Evolutionary conservation across 2,888 invertebrate species (phyloP).

Genomic region (Meta bourneti): DNA sequence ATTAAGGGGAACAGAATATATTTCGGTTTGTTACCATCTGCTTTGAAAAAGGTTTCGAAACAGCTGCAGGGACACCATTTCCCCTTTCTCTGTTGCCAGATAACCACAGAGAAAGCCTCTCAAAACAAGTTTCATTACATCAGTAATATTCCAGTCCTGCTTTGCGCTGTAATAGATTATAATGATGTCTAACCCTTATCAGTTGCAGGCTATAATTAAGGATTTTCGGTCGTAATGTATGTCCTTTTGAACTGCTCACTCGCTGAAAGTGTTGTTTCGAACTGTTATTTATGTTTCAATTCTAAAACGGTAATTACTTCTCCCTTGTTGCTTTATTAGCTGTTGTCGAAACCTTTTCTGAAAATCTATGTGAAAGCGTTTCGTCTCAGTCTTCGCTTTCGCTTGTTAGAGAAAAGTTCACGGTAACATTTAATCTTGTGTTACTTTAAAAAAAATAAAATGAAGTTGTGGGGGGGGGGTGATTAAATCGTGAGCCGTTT

Average conservation of each 20-base stretch:
- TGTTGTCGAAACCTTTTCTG: constrained; percentile 17
- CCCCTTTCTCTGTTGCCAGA: neutral
- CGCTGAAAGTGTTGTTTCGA: constrained; percentile 54
- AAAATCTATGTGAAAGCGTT: too few relatives aligned
- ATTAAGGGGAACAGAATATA: neutral
- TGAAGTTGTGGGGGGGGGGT: too few relatives aligned
- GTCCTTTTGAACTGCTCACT: constrained; percentile 45
- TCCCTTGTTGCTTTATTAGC: constrained; percentile 51
- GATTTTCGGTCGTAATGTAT: constrained; percentile 48
- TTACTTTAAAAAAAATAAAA: too few relatives aligned
- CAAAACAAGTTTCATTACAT: constrained; percentile 36
- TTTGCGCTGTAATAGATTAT: constrained; percentile 62
- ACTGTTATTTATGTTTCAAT: constrained; percentile 61
- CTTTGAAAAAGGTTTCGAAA: neutral
- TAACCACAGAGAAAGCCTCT: constrained; percentile 21
- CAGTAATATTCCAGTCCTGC: constrained; percentile 31
- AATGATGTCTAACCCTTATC: constrained; percentile 66
- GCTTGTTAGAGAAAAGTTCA: too few relatives aligned
- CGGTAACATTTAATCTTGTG: too few relatives aligned
- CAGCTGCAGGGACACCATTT: constrained; percentile 26
- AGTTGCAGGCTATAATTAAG: constrained; percentile 47
- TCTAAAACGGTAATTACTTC: constrained; percentile 39
- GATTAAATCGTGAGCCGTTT: too few relatives aligned
- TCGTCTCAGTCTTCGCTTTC: too few relatives aligned
- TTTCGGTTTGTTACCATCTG: constrained; percentile 38